Evolutionary conservation across 1,140 invertebrate genomes (phyloP).

Genomic region (Polypedilum vanderplanki): DNA sequence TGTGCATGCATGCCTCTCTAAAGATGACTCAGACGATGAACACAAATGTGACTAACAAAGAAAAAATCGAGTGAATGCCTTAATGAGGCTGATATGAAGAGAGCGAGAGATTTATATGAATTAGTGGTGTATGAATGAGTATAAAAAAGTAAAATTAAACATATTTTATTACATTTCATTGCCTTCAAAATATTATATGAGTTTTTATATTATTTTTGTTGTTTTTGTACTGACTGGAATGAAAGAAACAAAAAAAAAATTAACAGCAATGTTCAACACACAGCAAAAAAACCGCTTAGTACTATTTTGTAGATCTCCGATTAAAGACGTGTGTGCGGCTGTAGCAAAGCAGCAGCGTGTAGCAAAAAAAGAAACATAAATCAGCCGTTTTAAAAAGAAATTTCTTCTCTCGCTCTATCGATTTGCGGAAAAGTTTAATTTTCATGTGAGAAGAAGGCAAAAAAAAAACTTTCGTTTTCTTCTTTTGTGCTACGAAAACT

Average conservation of each 20-base stretch:
- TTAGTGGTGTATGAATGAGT: too few relatives aligned
- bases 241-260: background rate
- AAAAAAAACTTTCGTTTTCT: too few relatives aligned
- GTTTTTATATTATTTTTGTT: conserved; percentile 5
- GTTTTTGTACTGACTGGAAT: background rate
- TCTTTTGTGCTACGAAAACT: too few relatives aligned
- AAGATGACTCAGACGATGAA: background rate
- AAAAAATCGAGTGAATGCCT: background rate
- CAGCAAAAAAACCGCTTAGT: conserved; percentile 8
- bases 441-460: too few relatives aligned
- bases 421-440: background rate
- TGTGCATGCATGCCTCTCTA: too few relatives aligned
- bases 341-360: background rate
- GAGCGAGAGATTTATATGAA: background rate
- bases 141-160: too few relatives aligned
- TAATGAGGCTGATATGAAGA: background rate
- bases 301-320: conserved; percentile 21
- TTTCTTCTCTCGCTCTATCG: background rate
- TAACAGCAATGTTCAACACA: conserved; percentile 24
- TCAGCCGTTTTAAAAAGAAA: too few relatives aligned
- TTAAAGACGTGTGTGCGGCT: background rate
- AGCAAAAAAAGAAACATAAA: too few relatives aligned
- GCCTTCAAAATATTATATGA: background rate
- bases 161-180: background rate
- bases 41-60: background rate